Evolutionary conservation across 53 echinoderm and acorn worm genomes (phyloP), one percentile per base, ranked within the genome.

Genomic region (Holothuria leucospilota): DNA sequence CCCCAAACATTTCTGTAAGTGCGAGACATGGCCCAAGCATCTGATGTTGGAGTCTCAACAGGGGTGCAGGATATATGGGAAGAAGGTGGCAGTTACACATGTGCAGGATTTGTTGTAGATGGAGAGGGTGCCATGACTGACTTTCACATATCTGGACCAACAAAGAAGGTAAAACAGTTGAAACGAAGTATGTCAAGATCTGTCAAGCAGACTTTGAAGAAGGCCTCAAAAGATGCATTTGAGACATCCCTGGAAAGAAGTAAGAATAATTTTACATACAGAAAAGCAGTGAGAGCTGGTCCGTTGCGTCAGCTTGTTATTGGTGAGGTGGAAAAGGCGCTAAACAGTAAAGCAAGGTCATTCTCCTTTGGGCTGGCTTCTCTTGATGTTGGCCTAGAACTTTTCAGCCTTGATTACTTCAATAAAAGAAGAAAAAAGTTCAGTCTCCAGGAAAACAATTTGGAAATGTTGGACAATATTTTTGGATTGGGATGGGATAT

Each of bases 61-160:
- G 68, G 68, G 28, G 23, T 68, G 28, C 68, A 68, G 68, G 28
- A 68, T 10, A 68, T 68, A n/a, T 68, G 69, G 69, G 26, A 69
- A 69, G 69, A 69, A 27, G 69, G 6, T 27, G 29, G 69, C 9
- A 0, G 6, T 27, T 69, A 69, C 9, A 69, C 0, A 69, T 69
- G 69, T 69, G 25, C 25, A 38, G 69, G 69, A 69, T 69, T 69
- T 69, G 69, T 69, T 69, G 29, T 69, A 1, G 69, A 69, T 69
- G 8, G 29, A 29, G 64, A 16, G 23, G 64, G 20, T 64, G 64
- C 23, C 64, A 27, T 64, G 11, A 69, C 27, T 69, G 69, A 69
- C 69, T 69, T 69, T 29, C 26, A 28, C 29, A 69, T 69, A 0
- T 69, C 69, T 7, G 69, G 38, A 9, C 38, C 69, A 69, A 69